These are phyloP conservation scores for Penelope pileata DNA, from an alignment of 2,113 vertebrate species.

Conservation along the genomic window DNA sequence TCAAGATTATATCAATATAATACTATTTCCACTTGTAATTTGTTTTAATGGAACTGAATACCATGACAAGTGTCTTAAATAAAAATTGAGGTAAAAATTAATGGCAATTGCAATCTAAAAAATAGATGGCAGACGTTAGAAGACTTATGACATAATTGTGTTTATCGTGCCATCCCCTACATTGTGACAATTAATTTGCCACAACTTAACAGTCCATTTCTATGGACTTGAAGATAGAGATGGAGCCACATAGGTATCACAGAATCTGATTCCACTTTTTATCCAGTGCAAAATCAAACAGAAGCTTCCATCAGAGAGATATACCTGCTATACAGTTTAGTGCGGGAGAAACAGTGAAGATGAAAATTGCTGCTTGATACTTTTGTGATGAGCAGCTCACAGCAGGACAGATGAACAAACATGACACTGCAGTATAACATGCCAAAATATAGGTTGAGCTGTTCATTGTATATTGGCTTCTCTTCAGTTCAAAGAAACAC, in stretches of 20 bases:
- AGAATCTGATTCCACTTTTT: background rate
- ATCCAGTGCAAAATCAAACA: background rate
- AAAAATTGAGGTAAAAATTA: background rate
- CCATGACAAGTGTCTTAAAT: background rate
- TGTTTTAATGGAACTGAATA: background rate
- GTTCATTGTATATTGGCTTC: accelerated
- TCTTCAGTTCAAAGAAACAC: background rate
- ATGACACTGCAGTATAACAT: background rate
- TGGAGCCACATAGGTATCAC: background rate
- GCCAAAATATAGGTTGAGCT: background rate
- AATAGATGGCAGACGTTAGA: background rate
- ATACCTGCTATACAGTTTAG: background rate
- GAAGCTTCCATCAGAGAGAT: background rate
- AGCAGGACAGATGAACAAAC: background rate
- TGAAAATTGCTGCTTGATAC: background rate
- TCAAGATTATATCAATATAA: background rate
- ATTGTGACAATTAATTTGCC: background rate
- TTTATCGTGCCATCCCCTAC: background rate
- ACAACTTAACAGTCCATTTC: background rate
- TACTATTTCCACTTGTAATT: background rate
- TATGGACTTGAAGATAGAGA: background rate
- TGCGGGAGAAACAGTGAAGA: background rate
- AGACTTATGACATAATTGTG: background rate
- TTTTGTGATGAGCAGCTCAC: background rate
- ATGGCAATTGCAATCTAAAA: background rate